A percentile compares a stretch with the other conserved stretches of the same genome.
phyloP scores from a whole-genome alignment of 2,888 invertebrate species.

The Yponomeuta evonymella region DNA sequence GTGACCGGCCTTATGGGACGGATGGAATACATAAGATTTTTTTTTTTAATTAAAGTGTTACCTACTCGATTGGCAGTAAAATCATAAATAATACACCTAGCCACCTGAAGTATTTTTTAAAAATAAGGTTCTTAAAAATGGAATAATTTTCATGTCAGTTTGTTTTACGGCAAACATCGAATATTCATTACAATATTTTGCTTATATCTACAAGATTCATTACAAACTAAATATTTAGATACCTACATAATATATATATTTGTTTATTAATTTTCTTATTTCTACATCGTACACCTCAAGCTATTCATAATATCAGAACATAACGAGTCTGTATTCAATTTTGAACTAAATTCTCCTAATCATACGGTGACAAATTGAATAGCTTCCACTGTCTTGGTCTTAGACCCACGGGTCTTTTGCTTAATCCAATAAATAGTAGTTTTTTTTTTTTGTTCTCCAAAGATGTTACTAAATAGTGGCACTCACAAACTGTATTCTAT shows the following conservation, averaged over 20 bases:
- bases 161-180: not conserved
- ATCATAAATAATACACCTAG: not conserved
- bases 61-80: not conserved
- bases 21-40: not conserved
- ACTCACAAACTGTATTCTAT: conserved; percentile 51
- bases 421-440: not conserved
- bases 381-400: conserved; percentile 5
- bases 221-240: not conserved
- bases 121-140: not conserved
- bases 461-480: conserved; percentile 13
- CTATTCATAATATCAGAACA: not conserved
- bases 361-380: not conserved
- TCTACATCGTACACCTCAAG: not conserved
- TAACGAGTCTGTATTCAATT: not conserved
- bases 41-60: not conserved
- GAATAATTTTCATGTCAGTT: not conserved
- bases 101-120: too few species aligned
- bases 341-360: not conserved
- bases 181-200: not conserved
- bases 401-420: not conserved
- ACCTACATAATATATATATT: not conserved
- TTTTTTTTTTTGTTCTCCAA: not conserved
- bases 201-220: not conserved
- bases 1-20: not conserved
- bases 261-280: not conserved